Base-by-base conservation (phyloP, 2,888 invertebrate genomes). In the Drosophila nigritarsus region DNA sequence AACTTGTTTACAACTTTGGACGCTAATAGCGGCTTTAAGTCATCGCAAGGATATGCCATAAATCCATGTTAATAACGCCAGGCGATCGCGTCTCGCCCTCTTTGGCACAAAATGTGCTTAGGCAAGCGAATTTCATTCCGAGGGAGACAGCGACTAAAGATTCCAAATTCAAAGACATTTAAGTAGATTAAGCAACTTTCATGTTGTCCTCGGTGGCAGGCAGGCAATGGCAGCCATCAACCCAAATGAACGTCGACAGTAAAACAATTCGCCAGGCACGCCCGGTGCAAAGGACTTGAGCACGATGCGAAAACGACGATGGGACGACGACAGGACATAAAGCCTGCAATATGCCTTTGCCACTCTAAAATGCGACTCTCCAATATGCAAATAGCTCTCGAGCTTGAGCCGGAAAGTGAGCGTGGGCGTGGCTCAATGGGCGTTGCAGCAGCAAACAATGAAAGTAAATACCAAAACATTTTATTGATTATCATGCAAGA, bases 381-480 rank as follows among this genome's bases (percentile, higher is more conserved):
- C 54, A 81, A 89, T 89, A 87, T 87, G 87, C 87, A 87, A 87
- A 87, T 87, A 79, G 68, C 82, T 77, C 75, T 72, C 55, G 32
- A 79, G 67, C 50, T 34, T 49, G 62, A 87, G 85, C 82, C 27
- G 24, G 24, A 8, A 27, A 45, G 38, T 55, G 38, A 36, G 63
- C 34, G 38, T 56, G 66, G 89, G 86, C 90, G 86, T 85, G 88
- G 86, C 71, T 40, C 56, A 27, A 32, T 63, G 83, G 88, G 87
- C 83, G 84, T 80, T 83, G 82, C 87, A 86, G 82, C 79, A 83
- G 82, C 89, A 87, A 87, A 88, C 90, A 88, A 87, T 87, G 84
- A 89, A 89, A 90, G 84, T 86, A 86, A 88, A 90, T 88, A 89
- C 87, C 90, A 90, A 89, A 90, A 87, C 87, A 87, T 90, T 90